Percentiles rank a stretch among this genome's conserved stretches.
These are phyloP conservation scores for Aphaenogaster ashmeadi DNA, from an alignment of 1,140 invertebrate species.

Conservation along the genomic window DNA sequence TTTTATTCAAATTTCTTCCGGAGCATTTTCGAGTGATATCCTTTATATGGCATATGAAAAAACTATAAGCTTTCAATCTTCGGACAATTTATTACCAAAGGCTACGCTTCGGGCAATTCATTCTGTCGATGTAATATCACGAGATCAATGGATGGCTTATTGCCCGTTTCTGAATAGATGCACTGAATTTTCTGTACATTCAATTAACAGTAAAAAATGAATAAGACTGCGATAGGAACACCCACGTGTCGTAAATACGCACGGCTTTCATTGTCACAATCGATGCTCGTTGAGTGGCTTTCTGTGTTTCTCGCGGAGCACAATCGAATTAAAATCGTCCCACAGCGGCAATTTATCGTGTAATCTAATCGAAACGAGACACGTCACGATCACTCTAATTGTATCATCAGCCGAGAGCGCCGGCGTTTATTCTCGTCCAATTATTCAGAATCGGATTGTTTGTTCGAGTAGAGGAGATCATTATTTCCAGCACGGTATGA, in stretches of 20 bases:
- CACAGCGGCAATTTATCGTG: not conserved
- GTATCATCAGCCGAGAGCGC: not conserved
- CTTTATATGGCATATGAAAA: not conserved
- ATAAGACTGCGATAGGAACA: not conserved
- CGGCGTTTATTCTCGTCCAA: not conserved
- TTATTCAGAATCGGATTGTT: not conserved
- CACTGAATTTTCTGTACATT: not conserved
- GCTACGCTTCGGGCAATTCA: not conserved
- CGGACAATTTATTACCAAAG: slow-evolving; percentile 29
- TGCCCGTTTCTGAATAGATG: not conserved
- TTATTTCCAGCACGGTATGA: not conserved
- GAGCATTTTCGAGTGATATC: not conserved
- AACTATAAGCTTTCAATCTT: slow-evolving; percentile 16
- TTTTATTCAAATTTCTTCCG: slow-evolving; percentile 9
- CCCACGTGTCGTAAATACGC: not conserved
- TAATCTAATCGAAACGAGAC: slow-evolving; percentile 13
- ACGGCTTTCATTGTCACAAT: not conserved
- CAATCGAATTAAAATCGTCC: not conserved
- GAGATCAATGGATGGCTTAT: slow-evolving; percentile 10
- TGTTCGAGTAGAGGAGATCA: not conserved
- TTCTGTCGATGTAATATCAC: slow-evolving; percentile 18
- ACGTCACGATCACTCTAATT: not conserved
- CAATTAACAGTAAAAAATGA: slow-evolving; percentile 5
- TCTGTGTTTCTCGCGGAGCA: not conserved
- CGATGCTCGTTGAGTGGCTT: not conserved